Evolutionary conservation across 2,797 vertebrate genomes (phyloP).

Genomic region (Pipistrellus nathusii): DNA sequence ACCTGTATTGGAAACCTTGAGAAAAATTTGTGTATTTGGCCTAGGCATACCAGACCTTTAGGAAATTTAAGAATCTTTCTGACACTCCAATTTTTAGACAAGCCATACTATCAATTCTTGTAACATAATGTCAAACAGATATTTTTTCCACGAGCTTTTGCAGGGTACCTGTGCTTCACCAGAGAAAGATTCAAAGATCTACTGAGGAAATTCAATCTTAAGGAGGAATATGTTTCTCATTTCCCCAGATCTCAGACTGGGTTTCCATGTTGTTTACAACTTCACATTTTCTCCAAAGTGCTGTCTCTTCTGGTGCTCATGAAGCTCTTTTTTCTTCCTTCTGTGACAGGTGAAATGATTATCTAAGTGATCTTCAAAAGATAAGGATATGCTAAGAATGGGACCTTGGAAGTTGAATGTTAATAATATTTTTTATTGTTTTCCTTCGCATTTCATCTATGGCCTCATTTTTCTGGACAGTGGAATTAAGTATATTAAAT

Average conservation of each 20-base stretch:
- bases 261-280: not conserved
- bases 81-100: not conserved
- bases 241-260: not conserved
- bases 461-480: not conserved
- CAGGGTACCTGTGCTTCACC: not conserved
- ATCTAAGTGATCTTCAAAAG: not conserved
- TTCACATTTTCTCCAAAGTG: not conserved
- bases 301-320: not conserved
- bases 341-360: not conserved
- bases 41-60: not conserved
- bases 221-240: not conserved
- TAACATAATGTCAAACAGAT: not conserved
- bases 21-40: not conserved
- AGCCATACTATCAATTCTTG: not conserved
- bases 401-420: not conserved
- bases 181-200: not conserved
- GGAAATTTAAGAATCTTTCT: not conserved
- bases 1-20: not conserved
- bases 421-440: slow-evolving; percentile 31
- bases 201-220: not conserved
- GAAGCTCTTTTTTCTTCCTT: not conserved
- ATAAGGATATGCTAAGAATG: not conserved
- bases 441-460: not conserved
- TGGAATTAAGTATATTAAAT: not conserved
- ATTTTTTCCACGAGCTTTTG: not conserved